Base-by-base conservation (phyloP, 92 coral and sea anemone genomes). In the Porites cylindrica region DNA sequence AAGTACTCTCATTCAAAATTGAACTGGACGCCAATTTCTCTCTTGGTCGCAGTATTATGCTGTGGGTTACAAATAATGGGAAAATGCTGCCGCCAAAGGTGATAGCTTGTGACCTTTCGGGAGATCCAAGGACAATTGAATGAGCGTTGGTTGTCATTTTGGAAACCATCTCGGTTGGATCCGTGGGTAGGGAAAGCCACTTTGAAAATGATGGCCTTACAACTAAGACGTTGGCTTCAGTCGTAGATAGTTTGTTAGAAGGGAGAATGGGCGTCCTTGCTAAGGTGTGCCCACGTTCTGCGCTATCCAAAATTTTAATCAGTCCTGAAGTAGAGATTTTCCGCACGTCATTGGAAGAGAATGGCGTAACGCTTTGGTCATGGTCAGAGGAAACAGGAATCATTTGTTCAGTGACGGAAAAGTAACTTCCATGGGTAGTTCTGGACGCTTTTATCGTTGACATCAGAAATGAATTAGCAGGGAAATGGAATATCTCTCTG, bases 191-290 rank as follows among this genome's bases (percentile, higher is more conserved):
- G 12, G 19, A n/a, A 0, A 13, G 47, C 58, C 38, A 60, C 13
- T 47, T 50, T 50, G 62, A 6, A 18, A 70, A 56, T n/a, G 83
- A 79, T 6, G 83, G 83, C 51, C 74, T 51, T n/a, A 51, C 58
- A 20, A 6, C 24, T 21, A 50, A 13, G 51, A 19, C 61, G 21
- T 43, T 13, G 23, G 64, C 10, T 14, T 24, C 7, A 6, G 20
- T 66, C 24, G 51, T 8, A 50, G n/a, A 78, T 10, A 38, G 8
- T n/a, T 20, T 19, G 1, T 60, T 65, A 0, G 3, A 10, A 12
- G 14, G 58, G 51, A 51, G 10, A 66, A 13, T 14, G 23, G 17
- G 51, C 21, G 56, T 18, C 66, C 0, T 6, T 52, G 21, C 17
- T 21, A 50, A 79, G 51, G 23, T 51, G 51, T n/a, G 23, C 4